These are phyloP conservation scores for Chironomus tepperi DNA, from an alignment of 1,140 invertebrate genomes.

Conservation along the genomic window DNA sequence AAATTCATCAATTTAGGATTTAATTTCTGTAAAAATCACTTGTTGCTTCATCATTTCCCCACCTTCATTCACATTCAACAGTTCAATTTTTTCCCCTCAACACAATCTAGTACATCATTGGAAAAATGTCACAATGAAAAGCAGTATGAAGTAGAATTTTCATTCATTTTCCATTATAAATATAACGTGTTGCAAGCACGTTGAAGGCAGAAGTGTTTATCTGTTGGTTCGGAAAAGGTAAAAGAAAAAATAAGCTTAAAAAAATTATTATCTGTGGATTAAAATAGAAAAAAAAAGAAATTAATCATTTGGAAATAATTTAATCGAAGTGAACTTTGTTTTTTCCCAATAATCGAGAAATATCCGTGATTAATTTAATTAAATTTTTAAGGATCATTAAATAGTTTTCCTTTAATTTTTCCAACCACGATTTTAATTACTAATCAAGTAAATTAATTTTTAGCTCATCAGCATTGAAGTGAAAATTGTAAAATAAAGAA, in stretches of 20 bases:
- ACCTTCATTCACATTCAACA: no score
- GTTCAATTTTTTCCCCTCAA: no score
- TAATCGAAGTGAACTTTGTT: no score
- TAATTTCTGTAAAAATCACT: not conserved
- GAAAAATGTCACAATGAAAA: not conserved
- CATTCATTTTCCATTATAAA: slow-evolving; percentile 2
- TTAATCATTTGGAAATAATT: not conserved
- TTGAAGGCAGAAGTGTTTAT: slow-evolving; percentile 2
- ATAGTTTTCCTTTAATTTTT: no score
- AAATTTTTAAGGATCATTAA: no score
- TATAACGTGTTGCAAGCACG: not conserved
- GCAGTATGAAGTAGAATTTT: not conserved
- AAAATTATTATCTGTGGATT: not conserved
- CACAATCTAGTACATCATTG: not conserved
- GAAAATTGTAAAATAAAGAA: no score
- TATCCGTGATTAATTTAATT: no score
- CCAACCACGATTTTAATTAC: no score
- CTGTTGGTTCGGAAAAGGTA: not conserved
- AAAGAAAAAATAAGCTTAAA: not conserved
- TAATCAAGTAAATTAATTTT: no score
- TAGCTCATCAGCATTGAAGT: no score
- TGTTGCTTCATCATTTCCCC: not conserved
- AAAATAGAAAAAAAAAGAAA: not conserved
- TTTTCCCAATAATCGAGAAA: no score
- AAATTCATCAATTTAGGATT: no score